Conservation (phyloP, 2,113 vertebrate genomes). For the Tamias sibiricus region DNA sequence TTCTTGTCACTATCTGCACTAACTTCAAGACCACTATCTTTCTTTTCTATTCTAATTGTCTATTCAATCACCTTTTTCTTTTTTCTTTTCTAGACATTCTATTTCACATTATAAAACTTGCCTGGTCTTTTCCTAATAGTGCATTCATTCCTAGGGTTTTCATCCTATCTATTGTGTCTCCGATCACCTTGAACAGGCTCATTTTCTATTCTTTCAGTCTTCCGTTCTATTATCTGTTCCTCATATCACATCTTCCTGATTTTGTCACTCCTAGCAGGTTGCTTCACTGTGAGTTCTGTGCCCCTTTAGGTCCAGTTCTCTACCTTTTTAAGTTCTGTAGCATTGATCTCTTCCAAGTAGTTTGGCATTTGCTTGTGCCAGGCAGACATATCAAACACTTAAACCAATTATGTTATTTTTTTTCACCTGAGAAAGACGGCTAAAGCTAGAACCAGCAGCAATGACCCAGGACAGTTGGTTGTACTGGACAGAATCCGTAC, state of each 20-base stretch:
- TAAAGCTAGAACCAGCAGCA: neutral
- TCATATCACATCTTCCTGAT: neutral
- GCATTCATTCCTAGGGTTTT: neutral
- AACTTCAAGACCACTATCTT: neutral
- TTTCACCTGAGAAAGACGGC: neutral
- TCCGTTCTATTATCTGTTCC: neutral
- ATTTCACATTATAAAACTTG: neutral
- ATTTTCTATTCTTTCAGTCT: neutral
- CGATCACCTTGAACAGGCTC: neutral
- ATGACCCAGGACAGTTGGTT: neutral
- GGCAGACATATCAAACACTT: neutral
- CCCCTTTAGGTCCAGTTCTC: neutral
- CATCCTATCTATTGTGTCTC: neutral
- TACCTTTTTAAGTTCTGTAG: too few relatives aligned
- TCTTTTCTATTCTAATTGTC: neutral
- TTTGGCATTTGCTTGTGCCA: neutral
- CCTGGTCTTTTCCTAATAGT: neutral
- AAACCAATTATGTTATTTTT: neutral
- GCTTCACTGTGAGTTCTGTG: neutral
- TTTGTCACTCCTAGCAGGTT: neutral
- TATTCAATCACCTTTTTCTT: neutral
- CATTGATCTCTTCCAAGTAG: neutral
- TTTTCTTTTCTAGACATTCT: conserved; percentile 10
- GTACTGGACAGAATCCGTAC: neutral
- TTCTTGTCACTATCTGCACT: neutral